Evolutionary conservation across 2,113 vertebrate species (phyloP), one percentile per base, ranked within the genome.

Genomic region (Paratilapia polleni): DNA sequence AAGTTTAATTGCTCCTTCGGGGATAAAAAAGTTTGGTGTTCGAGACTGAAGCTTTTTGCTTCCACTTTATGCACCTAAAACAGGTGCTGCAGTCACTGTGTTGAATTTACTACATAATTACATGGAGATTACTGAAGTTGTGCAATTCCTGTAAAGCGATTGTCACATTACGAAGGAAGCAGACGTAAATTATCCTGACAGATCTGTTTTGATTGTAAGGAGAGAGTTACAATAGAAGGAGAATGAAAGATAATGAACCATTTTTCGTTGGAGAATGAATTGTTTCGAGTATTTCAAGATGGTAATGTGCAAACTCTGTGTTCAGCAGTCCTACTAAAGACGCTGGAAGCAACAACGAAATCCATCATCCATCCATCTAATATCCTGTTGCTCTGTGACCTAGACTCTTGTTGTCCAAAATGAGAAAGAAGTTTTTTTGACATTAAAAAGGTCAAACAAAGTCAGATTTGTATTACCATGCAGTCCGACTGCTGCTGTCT

Each of bases 31-130:
- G 38, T 76, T 56, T 56, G 4, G 8, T 41, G 20, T 47, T 36
- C 0, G 15, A 78, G 64, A 38, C 26, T 8, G 3, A 62, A 34
- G 10, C 17, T 64, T n/a, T 62, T 34, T 22, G 6, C 15, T 15
- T 19, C 6, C 13, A 11, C 41, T 12, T 60, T 0, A 3, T n/a
- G 36, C 26, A 61, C 26, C 49, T 34, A 1, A 80, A 83, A 61
- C 83, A 83, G 73, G 13, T 74, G 73, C 22, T 36, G 26, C 0
- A 2, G 20, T 11, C 14, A 11, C n/a, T 14, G 17, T 31, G 7
- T 36, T 59, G 34, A 52, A 54, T 79, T 81, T 19, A 54, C 24
- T 47, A 20, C 17, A 34, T 74, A 3, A 85, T 87, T 77, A 78
- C 77, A n/a, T 13, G 6, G 41, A 60, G 47, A 49, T 59, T 43